A percentile compares a stretch with the other conserved stretches of the same genome.
Conservation (phyloP, 2,113 vertebrate species). For the Serinus canaria region DNA sequence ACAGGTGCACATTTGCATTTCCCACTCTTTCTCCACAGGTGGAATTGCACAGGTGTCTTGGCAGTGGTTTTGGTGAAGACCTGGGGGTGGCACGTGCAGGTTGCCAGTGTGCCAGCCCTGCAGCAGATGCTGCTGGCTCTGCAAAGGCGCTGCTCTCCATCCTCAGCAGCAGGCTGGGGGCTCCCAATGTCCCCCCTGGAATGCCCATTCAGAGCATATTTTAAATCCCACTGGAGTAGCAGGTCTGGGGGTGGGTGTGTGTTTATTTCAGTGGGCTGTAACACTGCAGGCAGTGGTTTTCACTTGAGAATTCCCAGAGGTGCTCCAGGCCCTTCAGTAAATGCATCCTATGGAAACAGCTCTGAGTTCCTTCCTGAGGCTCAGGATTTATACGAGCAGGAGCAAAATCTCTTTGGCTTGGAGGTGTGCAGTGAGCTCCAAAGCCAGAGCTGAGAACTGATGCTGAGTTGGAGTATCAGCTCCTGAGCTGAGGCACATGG, state of each 20-base stretch:
- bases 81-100: rapidly evolving
- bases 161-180: not conserved
- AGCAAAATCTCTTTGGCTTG: not conserved
- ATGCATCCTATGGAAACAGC: rapidly evolving
- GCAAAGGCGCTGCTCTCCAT: not conserved
- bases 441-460: not conserved
- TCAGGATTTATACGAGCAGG: not conserved
- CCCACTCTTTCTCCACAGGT: not conserved
- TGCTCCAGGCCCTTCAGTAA: not conserved
- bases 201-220: rapidly evolving
- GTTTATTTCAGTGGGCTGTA: not conserved
- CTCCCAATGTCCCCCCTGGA: not conserved
- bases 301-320: not conserved
- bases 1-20: rapidly evolving
- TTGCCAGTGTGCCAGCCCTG: not conserved
- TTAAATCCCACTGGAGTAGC: not conserved
- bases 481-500: rapidly evolving
- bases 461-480: not conserved
- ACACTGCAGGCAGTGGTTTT: not conserved
- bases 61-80: not conserved
- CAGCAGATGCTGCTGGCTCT: rapidly evolving
- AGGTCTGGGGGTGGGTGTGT: rapidly evolving
- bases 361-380: not conserved
- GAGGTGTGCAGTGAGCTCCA: not conserved
- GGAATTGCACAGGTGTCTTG: not conserved